Conservation (phyloP, 2,797 vertebrate species). For the Paramormyrops hopkinsi region DNA sequence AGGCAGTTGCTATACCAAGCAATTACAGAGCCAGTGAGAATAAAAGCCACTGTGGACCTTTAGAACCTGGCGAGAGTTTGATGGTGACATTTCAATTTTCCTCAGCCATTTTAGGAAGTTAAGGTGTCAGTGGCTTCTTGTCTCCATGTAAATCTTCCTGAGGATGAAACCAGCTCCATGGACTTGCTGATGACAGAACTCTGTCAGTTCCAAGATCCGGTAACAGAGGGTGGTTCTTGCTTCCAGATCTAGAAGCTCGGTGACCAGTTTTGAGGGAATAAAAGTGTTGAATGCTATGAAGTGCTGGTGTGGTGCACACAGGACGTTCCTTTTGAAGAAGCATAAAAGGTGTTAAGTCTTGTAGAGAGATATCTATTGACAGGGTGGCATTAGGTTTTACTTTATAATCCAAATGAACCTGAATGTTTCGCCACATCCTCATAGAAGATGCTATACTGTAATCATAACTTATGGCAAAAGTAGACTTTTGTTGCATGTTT, state of each 20-base stretch:
- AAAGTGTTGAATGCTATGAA: not conserved
- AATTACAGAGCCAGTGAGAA: not conserved
- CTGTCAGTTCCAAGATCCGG: not conserved
- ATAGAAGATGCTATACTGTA: not conserved
- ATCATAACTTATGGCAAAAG: not conserved
- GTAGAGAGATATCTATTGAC: not conserved
- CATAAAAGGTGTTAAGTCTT: not conserved
- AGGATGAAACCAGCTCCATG: not conserved
- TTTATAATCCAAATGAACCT: not conserved
- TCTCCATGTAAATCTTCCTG: not conserved
- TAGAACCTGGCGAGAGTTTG: not conserved
- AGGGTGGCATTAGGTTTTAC: not conserved
- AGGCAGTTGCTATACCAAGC: not conserved
- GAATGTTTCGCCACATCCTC: not conserved
- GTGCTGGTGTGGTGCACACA: not conserved
- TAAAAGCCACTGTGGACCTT: constrained; percentile 3
- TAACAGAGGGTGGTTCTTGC: not conserved
- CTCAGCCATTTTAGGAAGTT: constrained; percentile 5
- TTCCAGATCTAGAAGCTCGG: not conserved
- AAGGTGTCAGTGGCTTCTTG: not conserved
- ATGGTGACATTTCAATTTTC: constrained; percentile 2
- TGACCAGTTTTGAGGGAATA: not conserved
- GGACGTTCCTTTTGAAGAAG: not conserved
- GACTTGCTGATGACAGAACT: not conserved
- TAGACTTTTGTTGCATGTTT: not conserved